Conservation (phyloP, 2,888 invertebrate species). For the Tetropium fuscum region DNA sequence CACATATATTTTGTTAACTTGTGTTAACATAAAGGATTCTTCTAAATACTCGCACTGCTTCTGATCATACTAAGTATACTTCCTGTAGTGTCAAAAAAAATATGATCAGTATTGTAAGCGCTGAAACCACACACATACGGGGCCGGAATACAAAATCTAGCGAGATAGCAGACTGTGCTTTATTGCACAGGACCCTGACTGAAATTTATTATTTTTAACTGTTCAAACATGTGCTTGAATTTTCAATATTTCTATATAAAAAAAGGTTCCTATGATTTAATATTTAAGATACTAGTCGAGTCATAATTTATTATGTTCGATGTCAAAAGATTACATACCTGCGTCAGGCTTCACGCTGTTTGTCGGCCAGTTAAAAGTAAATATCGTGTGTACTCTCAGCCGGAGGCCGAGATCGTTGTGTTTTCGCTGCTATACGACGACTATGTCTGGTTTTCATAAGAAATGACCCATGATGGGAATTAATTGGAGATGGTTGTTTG, state of each 20-base stretch:
- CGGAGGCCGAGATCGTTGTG: not conserved
- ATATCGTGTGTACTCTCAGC: conserved; percentile 13
- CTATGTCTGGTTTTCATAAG: too few species aligned
- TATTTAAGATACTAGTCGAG: conserved; percentile 4
- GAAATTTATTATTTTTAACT: not conserved
- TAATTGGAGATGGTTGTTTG: too few species aligned
- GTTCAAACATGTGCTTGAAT: not conserved
- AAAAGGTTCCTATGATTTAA: not conserved
- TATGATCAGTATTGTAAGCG: too few species aligned
- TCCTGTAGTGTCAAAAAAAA: too few species aligned
- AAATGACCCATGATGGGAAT: too few species aligned
- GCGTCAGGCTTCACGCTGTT: conserved; percentile 11
- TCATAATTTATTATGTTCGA: conserved; percentile 10
- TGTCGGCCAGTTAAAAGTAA: conserved; percentile 13
- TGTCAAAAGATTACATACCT: conserved; percentile 24
- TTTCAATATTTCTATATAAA: not conserved
- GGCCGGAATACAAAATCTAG: too few species aligned
- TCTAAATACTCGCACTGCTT: too few species aligned
- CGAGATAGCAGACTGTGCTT: not conserved
- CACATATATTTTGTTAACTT: too few species aligned
- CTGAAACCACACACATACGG: too few species aligned
- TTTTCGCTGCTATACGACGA: too few species aligned
- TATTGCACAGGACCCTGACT: not conserved
- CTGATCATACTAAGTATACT: too few species aligned
- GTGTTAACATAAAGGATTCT: too few species aligned